Evolutionary conservation across 2,113 vertebrate species (phyloP), one percentile per base, ranked within the genome.

Genomic region (Piprites chloris): DNA sequence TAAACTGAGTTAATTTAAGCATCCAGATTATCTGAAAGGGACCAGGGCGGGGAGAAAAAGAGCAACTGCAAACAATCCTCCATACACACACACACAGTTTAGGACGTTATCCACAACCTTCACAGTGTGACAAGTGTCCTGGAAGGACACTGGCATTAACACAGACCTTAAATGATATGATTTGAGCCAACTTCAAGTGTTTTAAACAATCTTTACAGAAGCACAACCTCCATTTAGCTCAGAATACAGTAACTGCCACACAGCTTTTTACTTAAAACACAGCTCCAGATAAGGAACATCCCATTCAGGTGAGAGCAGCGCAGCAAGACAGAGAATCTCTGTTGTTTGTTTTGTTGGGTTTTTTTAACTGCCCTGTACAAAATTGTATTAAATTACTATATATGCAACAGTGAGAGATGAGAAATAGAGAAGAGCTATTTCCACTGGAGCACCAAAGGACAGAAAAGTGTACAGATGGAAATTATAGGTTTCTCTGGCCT

Each of bases 401-500:
- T 65, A 79, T 78, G 90, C 65, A 86, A 35, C 72, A 71, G 50
- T 5, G 35, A 96, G 58, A 90, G 65, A 73, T 52, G 71, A 90
- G 85, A 77, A 92, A 81, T 12, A 41, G 79, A 67, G 83, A 63
- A 59, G 79, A 92, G 75, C 61, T 59, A 90, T 93, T 95, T 92
- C 55, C 65, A 90, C n/a, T 9, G 39, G 30, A 92, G 83, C 65
- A 92, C 63, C 89, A 61, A 41, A 71, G 79, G 74, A 49, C 44
- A 12, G 53, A 19, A 35, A 66, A 35, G 72, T 44, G 46, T 30
- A 50, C 69, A 81, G 85, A 84, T 27, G 76, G 83, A 93, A 96
- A 95, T 89, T 28, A 94, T 3, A 77, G 72, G 82, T 78, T 94
- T 95, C 74, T 86, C 82, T 93, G 85, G 42, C 68, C 93, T 65